phyloP scores from a whole-genome alignment of 2,888 invertebrate genomes.

The Anorthoa munda region DNA sequence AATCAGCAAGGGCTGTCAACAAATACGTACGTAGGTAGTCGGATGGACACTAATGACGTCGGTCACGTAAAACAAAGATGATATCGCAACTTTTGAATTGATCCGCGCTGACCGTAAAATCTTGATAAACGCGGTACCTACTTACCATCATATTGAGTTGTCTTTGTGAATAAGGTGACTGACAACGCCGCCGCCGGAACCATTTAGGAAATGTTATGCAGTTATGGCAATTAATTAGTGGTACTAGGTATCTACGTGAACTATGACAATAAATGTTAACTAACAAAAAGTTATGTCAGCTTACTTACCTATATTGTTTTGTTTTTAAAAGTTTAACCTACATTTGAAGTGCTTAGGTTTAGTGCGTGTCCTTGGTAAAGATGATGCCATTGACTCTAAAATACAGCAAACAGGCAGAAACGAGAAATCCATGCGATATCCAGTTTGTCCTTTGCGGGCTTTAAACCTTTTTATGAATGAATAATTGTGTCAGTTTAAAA shows the following conservation, averaged over 20 bases:
- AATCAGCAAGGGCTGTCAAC: constrained; percentile 87
- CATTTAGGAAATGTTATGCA: constrained; percentile 29
- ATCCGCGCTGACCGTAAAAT: constrained; percentile 72
- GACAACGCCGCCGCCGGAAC: constrained; percentile 40
- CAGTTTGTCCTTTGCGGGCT: constrained; percentile 38
- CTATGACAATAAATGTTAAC: neutral
- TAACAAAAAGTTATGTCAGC: neutral
- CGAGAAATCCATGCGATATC: constrained; percentile 46
- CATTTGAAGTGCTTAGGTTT: constrained; percentile 2
- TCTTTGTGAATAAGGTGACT: constrained; percentile 54
- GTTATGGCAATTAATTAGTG: constrained; percentile 20
- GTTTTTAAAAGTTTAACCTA: neutral
- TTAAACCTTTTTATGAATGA: constrained; percentile 38
- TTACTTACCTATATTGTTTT: neutral
- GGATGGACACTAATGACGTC: constrained; percentile 82
- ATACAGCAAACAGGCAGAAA: constrained; percentile 20
- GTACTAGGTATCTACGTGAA: constrained; percentile 11
- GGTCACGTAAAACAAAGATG: constrained; percentile 86
- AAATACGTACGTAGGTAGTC: constrained; percentile 73
- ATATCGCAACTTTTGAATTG: constrained; percentile 79
- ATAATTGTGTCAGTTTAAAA: constrained; percentile 36
- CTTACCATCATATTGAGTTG: constrained; percentile 64
- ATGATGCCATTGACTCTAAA: constrained; percentile 34
- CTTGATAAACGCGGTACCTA: constrained; percentile 67
- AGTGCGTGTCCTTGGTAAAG: constrained; percentile 29